Percentiles rank a stretch among this genome's conserved stretches.
These are phyloP conservation scores for Ameiurus melas DNA, from an alignment of 2,113 vertebrate species.

Conservation along the genomic window DNA sequence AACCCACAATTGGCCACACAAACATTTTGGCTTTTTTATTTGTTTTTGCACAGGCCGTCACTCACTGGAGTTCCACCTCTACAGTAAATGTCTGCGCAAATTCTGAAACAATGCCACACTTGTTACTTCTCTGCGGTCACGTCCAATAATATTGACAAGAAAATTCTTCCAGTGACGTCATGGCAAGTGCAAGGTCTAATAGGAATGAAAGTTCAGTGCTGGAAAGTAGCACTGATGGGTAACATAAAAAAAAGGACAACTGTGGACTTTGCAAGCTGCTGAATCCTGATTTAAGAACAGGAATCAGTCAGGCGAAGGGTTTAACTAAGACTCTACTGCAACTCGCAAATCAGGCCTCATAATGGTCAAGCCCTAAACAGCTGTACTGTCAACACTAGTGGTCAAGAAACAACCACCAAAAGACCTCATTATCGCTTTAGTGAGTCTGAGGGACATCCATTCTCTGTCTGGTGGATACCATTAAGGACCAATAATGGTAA, in stretches of 20 bases:
- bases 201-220: conserved; percentile 16
- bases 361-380: conserved; percentile 47
- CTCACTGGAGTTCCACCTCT: conserved; percentile 51
- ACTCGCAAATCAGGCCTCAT: conserved; percentile 6
- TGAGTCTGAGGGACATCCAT: background rate
- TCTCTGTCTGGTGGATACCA: background rate
- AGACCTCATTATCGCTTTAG: conserved; percentile 4
- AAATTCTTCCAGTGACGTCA: conserved; percentile 26
- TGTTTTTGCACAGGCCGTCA: conserved; percentile 62
- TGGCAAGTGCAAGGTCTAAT: conserved; percentile 11
- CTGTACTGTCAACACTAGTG: conserved; percentile 59
- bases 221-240: background rate
- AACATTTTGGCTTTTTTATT: conserved; percentile 66
- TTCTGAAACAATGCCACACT: conserved; percentile 33
- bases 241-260: conserved; percentile 26
- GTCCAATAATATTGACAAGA: conserved; percentile 35
- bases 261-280: conserved; percentile 23
- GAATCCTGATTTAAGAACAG: conserved; percentile 3
- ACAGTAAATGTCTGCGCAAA: conserved; percentile 26
- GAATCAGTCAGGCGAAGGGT: background rate
- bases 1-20: conserved; percentile 72
- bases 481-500: too few relatives aligned
- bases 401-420: conserved; percentile 43
- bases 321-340: conserved; percentile 44
- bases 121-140: conserved; percentile 32